Evolutionary conservation across 2,888 invertebrate genomes (phyloP), one percentile per base, ranked within the genome.

Genomic region (Timandra comae): DNA sequence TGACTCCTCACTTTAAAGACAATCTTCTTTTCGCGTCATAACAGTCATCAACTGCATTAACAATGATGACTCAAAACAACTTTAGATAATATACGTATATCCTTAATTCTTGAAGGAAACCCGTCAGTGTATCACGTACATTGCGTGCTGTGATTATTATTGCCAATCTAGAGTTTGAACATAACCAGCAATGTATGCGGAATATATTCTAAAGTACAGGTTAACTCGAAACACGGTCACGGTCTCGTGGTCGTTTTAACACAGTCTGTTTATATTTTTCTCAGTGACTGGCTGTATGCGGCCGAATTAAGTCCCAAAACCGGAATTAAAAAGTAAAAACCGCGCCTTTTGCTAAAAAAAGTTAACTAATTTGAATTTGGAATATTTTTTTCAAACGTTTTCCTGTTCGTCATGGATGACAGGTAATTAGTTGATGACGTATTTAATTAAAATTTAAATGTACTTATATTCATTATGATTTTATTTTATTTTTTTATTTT

Each of bases 201-300:
- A 12, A 30, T 35, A 21, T 30, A 34, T 26, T 31, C 37, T 33
- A 40, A 34, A 29, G 12, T 24, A 12, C 24, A n/a, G 24, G 33
- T 16, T 9, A 31, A 43, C 30, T 27, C 37, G 43, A 41, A 48
- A 46, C 43, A 44, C 52, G 46, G 52, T 56, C 40, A 35, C 51
- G 44, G 56, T 43, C 48, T 41, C 35, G 32, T 43, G 43, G 43
- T 45, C 54, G 39, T 54, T 46, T 41, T 43, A 46, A 63, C 78
- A 81, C 78, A 81, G 82, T 82, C 69, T 63, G 68, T 47, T 50
- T 53, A 56, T 56, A 65, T 65, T 71, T 63, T 67, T 66, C 75
- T 69, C 48, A 34, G 61, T 41, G 54, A 58, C 60, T 58, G 79
- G 79, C 68, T 67, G 81, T 75, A 58, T 58, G 52, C 41, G 4